Conservation (phyloP, 37 sponge, comb jelly and placozoan species). For the Halichondria panicea region DNA sequence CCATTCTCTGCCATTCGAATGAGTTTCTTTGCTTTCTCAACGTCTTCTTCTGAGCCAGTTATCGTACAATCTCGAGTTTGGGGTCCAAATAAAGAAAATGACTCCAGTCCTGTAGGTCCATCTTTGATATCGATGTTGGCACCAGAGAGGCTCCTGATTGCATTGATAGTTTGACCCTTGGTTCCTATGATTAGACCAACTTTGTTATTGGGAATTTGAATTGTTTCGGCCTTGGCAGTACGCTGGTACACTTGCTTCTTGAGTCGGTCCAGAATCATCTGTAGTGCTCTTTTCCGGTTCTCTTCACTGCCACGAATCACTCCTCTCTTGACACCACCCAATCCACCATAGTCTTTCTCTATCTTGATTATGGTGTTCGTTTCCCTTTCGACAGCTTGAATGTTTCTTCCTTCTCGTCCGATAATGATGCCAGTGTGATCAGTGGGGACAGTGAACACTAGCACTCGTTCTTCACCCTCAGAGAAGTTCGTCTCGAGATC, state of each 20-base stretch:
- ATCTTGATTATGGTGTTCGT: conserved; percentile 60
- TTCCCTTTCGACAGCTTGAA: conserved; percentile 56
- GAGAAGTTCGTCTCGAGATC: too few species aligned
- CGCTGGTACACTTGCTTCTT: conserved; percentile 9
- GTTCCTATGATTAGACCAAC: conserved; percentile 41
- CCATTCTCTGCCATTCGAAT: conserved; percentile 4
- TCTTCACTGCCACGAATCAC: conserved; percentile 42
- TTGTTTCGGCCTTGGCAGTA: conserved; percentile 17
- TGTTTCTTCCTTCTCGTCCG: conserved; percentile 74
- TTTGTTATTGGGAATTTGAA: conserved; percentile 7
- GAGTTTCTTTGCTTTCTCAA: conserved; percentile 34
- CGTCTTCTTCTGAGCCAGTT: conserved; percentile 23
- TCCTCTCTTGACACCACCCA: conserved; percentile 3
- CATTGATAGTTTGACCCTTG: conserved; percentile 12
- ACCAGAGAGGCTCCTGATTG: conserved; percentile 38
- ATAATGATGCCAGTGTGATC: conserved; percentile 78
- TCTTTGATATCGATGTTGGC: conserved; percentile 15
- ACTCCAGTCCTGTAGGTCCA: background rate
- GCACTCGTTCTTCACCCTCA: too few species aligned
- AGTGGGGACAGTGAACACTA: conserved; percentile 21
- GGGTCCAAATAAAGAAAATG: background rate
- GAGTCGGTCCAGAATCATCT: conserved; percentile 18
- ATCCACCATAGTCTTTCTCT: background rate
- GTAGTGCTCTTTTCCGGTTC: conserved; percentile 38
- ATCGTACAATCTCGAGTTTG: conserved; percentile 22